Percentiles rank a stretch among this genome's conserved stretches.
phyloP scores from a whole-genome alignment of 2,113 vertebrate genomes.

The Mastomys coucha region DNA sequence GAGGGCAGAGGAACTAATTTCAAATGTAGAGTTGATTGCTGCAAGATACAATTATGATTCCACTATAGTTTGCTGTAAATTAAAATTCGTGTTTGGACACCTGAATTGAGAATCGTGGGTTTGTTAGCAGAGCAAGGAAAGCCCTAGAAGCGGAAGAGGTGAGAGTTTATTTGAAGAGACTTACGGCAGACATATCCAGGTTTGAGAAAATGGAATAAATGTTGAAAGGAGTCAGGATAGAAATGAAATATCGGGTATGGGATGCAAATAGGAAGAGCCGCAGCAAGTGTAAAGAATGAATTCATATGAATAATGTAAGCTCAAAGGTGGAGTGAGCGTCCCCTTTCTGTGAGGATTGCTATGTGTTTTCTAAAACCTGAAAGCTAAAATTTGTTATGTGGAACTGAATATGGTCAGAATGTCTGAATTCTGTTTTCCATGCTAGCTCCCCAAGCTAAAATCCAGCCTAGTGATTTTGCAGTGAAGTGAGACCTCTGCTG shows the following conservation, averaged over 20 bases:
- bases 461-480: background rate
- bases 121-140: background rate
- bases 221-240: background rate
- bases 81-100: background rate
- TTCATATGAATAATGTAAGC: background rate
- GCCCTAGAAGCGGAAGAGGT: background rate
- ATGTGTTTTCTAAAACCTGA: background rate
- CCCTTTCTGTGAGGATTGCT: background rate
- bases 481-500: background rate
- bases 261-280: background rate
- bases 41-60: background rate
- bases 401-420: too few species aligned
- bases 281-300: background rate
- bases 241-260: background rate
- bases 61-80: background rate
- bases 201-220: background rate
- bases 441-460: background rate
- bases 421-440: background rate
- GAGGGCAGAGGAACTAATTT: background rate
- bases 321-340: rapidly evolving
- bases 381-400: background rate
- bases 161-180: background rate
- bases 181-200: background rate
- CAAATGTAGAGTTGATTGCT: background rate
- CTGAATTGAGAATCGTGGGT: background rate